phyloP scores from a whole-genome alignment of 92 coral and sea anemone species.

The Isaurus tuberculatus region DNA sequence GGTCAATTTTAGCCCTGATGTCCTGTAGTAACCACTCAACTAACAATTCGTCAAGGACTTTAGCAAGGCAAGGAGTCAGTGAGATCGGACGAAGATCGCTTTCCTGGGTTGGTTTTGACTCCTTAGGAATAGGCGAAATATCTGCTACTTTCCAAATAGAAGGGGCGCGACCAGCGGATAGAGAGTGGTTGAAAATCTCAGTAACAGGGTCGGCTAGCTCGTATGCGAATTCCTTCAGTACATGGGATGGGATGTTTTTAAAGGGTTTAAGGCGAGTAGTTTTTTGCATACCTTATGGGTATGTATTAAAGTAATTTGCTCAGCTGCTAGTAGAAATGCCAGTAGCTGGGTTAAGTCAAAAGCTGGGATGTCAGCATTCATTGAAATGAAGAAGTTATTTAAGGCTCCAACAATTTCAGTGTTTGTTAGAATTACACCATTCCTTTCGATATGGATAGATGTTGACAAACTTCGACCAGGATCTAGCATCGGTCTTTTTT shows the following conservation, averaged over 20 bases:
- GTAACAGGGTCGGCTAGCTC: constrained; percentile 25
- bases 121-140: constrained; percentile 31
- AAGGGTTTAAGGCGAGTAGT: too few species aligned
- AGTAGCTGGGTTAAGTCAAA: constrained; percentile 14
- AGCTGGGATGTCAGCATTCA: constrained; percentile 22
- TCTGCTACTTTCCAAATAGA: constrained; percentile 23
- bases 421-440: constrained; percentile 4
- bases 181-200: constrained; percentile 1
- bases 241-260: constrained; percentile 1
- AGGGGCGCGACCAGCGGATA: constrained; percentile 5
- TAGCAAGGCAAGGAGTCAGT: constrained; percentile 12
- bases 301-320: not conserved
- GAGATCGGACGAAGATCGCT: constrained; percentile 34
- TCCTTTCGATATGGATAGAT: not conserved
- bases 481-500: constrained; percentile 4
- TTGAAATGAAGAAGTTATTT: constrained; percentile 9
- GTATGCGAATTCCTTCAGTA: constrained; percentile 7
- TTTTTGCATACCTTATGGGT: too few species aligned
- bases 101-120: not conserved
- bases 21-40: constrained; percentile 41
- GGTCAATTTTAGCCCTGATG: constrained; percentile 20
- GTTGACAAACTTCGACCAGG: constrained; percentile 1
- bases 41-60: constrained; percentile 40
- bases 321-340: constrained; percentile 28
- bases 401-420: constrained; percentile 12